Evolutionary conservation across 1,140 invertebrate genomes (phyloP), one percentile per base, ranked within the genome.

Genomic region (Mylabris phalerata): DNA sequence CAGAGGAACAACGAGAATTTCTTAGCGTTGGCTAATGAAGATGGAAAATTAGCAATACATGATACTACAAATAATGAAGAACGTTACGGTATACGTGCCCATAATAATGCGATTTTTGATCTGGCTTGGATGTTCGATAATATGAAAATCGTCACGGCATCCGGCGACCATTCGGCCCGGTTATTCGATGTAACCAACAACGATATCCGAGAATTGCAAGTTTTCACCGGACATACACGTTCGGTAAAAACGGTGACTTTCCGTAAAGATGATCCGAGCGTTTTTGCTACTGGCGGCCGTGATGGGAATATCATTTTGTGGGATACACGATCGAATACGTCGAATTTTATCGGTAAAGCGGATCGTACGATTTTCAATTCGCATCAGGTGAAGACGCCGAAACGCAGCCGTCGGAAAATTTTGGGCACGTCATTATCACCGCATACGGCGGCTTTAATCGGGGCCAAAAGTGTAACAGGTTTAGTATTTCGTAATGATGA

Each of bases 51-150:
- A 47, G 80, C 80, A 26, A 75, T 90, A 11, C 82, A 86, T 71
- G 77, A 80, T 59, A 72, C 70, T 10, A 69, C 70, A 41, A 62
- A 64, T 39, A 60, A 65, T 71, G 26, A 63, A 52, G 10, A 68
- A 69, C 58, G 81, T 55, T 73, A 77, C 48, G 77, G 77, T 2
- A 75, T 77, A 43, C 75, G 84, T 68, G 89, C 87, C 44, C 92
- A 95, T 72, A 80, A 80, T 61, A 94, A 94, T 81, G 90, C 91
- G 10, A 87, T 94, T 11, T 94, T 93, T 75, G 92, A 95, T 73
- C 66, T 94, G 44, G 84, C 87, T 5, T 95, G 92, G 92, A 84
- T 87, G 74, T 84, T 86, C 4, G 76, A 80, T 1, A 79, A 88
- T 59, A 80, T 84, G 73, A 85, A 86, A 63, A 78, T 94, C 39